Base-by-base conservation (phyloP, 2,797 vertebrate species). In the Crocodylus rhombifer region DNA sequence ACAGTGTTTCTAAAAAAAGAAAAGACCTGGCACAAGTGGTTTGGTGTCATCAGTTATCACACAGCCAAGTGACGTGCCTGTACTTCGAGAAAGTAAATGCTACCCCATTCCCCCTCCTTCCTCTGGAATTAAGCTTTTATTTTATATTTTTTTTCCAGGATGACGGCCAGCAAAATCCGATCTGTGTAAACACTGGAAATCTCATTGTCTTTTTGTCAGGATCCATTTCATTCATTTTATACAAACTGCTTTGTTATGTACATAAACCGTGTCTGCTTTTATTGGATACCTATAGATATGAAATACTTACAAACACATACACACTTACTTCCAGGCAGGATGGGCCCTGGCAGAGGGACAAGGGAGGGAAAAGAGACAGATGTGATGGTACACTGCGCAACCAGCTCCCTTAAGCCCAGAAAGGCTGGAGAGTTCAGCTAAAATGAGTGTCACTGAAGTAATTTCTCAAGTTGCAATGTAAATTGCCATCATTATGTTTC, bases 241-340 rank as follows among this genome's bases (percentile, higher is more conserved):
- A 10, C 16, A 86, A 42, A 1, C 0, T 23, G 16, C 2, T 69
- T 14, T 28, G 93, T 80, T 3, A 80, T 36, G 28, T 6, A 26
- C 1, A 11, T 0, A 1, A 93, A 33, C 5, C n/a, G 6, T 0
- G 0, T 0, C 1, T 23, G 23, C 3, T 74, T 17, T 57, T 57
- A 14, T 3, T 25, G 58, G 58, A 28, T 2, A 1, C 1, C 25
- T 0, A 2, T 11, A 75, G 76, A 82, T 16, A 65, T n/a, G 4
- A 0, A 0, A 25, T 58, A 85, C 88, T 88, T 91, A 13, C 79
- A 78, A 36, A 51, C 42, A 51, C 42, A 73, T 26, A 73, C 21
- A 36, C 4, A 25, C 36, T 26, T 73, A 23, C 69, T 7, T 69
- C 6, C 13, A 23, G 36, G 69, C 36, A 73, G 51, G 36, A 36